Conservation (phyloP, 2,888 invertebrate species). For the Andrena bucephala region DNA sequence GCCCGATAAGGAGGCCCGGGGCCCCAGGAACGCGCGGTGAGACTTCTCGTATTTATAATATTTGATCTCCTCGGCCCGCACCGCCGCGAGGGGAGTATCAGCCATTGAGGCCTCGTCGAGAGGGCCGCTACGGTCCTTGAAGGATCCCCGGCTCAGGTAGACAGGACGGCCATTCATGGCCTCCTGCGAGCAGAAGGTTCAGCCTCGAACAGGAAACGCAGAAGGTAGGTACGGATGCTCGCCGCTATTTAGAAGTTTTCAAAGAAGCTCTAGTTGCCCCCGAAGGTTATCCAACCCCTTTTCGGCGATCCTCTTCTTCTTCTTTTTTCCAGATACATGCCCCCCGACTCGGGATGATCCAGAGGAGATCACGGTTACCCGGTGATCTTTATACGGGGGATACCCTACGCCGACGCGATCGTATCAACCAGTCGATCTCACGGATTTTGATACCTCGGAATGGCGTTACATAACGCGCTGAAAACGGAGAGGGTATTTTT, state of each 20-base stretch:
- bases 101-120: slow-evolving; percentile 55
- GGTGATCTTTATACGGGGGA: slow-evolving; percentile 25
- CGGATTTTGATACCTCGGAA: slow-evolving; percentile 46
- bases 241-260: slow-evolving; percentile 59
- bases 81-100: slow-evolving; percentile 26
- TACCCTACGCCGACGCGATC: slow-evolving; percentile 37
- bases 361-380: slow-evolving; percentile 36
- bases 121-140: slow-evolving; percentile 55
- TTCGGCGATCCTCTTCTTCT: neutral
- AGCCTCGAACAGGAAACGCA: slow-evolving; percentile 62
- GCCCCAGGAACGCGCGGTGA: slow-evolving; percentile 8
- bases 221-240: slow-evolving; percentile 44
- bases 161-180: slow-evolving; percentile 69
- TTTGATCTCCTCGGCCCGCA: slow-evolving; percentile 54
- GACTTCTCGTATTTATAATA: slow-evolving; percentile 70
- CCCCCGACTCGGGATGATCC: slow-evolving; percentile 55
- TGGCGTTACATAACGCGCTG: slow-evolving; percentile 33
- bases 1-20: slow-evolving; percentile 62
- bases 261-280: slow-evolving; percentile 51
- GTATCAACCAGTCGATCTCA: slow-evolving; percentile 9
- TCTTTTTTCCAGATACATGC: slow-evolving; percentile 16
- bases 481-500: neutral
- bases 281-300: slow-evolving; percentile 54
- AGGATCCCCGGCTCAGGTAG: slow-evolving; percentile 63
- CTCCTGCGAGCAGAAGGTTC: slow-evolving; percentile 33